phyloP scores from a whole-genome alignment of 2,797 vertebrate genomes.

The Rhinophrynus dorsalis region DNA sequence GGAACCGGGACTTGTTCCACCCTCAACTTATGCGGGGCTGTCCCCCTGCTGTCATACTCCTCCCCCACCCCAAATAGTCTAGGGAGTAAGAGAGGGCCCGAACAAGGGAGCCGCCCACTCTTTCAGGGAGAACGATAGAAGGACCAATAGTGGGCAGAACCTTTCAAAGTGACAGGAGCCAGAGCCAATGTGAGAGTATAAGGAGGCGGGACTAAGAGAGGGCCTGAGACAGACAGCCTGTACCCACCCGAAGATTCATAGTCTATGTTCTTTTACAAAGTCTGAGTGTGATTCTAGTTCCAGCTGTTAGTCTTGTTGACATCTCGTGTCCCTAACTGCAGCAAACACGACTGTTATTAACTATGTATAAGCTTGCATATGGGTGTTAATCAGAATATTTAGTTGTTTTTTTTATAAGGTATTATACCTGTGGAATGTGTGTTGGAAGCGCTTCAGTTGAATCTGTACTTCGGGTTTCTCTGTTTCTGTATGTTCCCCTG shows the following conservation, averaged over 20 bases:
- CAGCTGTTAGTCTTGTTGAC: not conserved
- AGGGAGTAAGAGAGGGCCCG: conserved; percentile 29
- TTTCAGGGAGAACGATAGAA: not conserved
- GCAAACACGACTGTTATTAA: too few species aligned
- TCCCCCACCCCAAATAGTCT: conserved; percentile 8
- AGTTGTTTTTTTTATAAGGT: too few species aligned
- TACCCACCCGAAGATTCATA: not conserved
- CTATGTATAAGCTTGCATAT: too few species aligned
- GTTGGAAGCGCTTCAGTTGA: too few species aligned
- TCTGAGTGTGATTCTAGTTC: not conserved
- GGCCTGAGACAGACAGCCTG: conserved; percentile 21
- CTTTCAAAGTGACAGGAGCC: not conserved
- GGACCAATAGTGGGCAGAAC: not conserved
- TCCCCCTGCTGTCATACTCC: not conserved
- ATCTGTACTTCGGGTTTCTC: too few species aligned
- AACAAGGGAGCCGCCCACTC: conserved; percentile 7
- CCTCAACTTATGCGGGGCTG: not conserved
- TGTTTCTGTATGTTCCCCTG: too few species aligned
- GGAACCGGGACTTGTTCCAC: not conserved
- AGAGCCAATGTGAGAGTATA: not conserved
- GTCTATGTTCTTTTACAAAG: not conserved
- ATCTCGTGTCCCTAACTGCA: too few species aligned
- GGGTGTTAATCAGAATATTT: too few species aligned
- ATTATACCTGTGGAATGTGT: too few species aligned
- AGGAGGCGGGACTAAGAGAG: conserved; percentile 6